Evolutionary conservation across 2,113 vertebrate species (phyloP).

Genomic region (Cathartes aura): DNA sequence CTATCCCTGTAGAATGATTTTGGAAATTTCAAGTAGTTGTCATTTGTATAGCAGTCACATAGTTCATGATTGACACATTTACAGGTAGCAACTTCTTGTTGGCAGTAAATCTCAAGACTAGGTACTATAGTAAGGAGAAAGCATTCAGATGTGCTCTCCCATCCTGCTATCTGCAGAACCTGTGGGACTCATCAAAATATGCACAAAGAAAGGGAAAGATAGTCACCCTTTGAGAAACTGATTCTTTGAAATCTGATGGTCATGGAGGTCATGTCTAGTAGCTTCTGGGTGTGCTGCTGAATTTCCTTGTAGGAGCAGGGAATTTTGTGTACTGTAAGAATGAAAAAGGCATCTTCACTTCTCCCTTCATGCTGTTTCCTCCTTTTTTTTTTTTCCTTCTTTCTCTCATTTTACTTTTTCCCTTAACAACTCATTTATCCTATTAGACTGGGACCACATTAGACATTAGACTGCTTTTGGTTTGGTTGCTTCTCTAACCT

Average conservation of each 20-base stretch:
- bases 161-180: not conserved
- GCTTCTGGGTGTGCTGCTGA: not conserved
- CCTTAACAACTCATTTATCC: not conserved
- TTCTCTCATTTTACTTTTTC: not conserved
- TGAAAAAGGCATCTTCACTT: not conserved
- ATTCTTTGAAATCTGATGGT: not conserved
- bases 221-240: not conserved
- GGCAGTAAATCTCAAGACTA: not conserved
- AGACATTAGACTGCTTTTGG: not conserved
- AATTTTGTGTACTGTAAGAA: not conserved
- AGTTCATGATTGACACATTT: not conserved
- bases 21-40: not conserved
- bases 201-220: not conserved
- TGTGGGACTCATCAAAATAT: not conserved
- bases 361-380: not conserved
- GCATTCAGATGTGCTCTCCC: not conserved
- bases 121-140: not conserved
- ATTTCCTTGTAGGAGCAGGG: not conserved
- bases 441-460: no score
- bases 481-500: not conserved
- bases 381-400: rapidly evolving
- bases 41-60: not conserved
- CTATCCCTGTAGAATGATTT: not conserved
- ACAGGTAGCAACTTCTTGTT: not conserved
- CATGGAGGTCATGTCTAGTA: not conserved